Conservation (phyloP, 2,888 invertebrate species). For the Calliopum simillimum region DNA sequence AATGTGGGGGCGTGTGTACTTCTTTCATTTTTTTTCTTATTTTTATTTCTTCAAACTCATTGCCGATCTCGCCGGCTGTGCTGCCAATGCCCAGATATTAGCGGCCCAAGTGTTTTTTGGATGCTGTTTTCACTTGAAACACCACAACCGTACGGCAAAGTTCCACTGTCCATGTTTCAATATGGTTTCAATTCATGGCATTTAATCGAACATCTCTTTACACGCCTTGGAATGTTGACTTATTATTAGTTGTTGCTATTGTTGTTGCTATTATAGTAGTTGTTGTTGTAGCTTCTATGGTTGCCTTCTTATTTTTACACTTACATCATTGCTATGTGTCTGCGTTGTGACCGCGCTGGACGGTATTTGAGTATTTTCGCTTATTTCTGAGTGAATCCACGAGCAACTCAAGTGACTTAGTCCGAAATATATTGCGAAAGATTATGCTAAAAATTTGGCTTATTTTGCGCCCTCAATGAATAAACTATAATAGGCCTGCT, state of each 20-base stretch:
- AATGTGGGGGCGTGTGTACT: constrained; percentile 31
- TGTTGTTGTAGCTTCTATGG: constrained; percentile 6
- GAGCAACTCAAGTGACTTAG: too few relatives aligned
- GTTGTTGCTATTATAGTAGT: constrained; percentile 26
- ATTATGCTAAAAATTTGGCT: too few relatives aligned
- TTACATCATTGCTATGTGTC: constrained; percentile 12
- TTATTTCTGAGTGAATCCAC: too few relatives aligned
- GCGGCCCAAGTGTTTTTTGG: too few relatives aligned
- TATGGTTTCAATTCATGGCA: constrained; percentile 52
- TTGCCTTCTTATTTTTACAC: constrained; percentile 25
- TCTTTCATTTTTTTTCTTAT: background rate
- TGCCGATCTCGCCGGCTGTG: background rate
- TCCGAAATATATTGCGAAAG: too few relatives aligned
- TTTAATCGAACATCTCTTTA: constrained; percentile 68
- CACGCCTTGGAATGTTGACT: constrained; percentile 66
- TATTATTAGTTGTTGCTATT: constrained; percentile 27
- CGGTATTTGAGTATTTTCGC: too few relatives aligned
- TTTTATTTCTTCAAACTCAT: background rate
- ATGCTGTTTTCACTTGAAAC: too few relatives aligned
- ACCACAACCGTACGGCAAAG: too few relatives aligned
- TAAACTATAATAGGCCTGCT: too few relatives aligned
- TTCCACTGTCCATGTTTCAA: constrained; percentile 1
- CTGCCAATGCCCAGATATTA: constrained; percentile 20
- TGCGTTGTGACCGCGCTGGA: constrained; percentile 6
- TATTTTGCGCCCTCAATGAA: too few relatives aligned